Conservation (phyloP, 2,113 vertebrate genomes). For the Corythaeola cristata region DNA sequence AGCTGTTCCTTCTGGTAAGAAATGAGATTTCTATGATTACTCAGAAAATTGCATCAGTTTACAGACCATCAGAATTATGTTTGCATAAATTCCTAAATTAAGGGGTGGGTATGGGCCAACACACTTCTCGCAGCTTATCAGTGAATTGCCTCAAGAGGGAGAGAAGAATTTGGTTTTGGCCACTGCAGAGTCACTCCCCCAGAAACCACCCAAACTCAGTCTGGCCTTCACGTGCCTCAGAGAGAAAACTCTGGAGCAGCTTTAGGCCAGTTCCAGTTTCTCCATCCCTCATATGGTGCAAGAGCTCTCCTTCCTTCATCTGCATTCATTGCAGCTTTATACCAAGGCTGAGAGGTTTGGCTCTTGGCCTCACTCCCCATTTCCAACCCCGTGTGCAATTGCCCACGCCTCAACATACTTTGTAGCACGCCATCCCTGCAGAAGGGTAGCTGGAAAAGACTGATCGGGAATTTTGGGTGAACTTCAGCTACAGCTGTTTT, state of each 20-base stretch:
- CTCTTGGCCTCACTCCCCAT: neutral
- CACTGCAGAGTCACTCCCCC: neutral
- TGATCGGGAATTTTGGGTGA: neutral
- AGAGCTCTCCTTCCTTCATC: neutral
- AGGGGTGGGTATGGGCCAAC: neutral
- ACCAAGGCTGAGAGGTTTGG: neutral
- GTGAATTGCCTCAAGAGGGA: neutral
- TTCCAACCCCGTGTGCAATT: neutral
- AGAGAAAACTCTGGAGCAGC: neutral
- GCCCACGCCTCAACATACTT: neutral
- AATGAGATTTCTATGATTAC: neutral
- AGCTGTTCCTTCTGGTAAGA: neutral
- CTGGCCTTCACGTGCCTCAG: neutral
- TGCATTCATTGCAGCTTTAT: neutral
- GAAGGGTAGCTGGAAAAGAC: neutral
- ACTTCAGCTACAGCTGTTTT: constrained; percentile 45
- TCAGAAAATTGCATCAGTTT: neutral
- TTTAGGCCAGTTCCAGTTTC: neutral
- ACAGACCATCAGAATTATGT: neutral
- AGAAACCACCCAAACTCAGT: neutral
- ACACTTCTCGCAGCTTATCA: neutral
- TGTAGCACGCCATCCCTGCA: neutral
- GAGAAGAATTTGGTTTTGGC: neutral
- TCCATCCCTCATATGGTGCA: neutral
- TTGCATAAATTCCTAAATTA: neutral